Conservation (phyloP, 1,140 invertebrate species). For the Aleiodes sp. region DNA sequence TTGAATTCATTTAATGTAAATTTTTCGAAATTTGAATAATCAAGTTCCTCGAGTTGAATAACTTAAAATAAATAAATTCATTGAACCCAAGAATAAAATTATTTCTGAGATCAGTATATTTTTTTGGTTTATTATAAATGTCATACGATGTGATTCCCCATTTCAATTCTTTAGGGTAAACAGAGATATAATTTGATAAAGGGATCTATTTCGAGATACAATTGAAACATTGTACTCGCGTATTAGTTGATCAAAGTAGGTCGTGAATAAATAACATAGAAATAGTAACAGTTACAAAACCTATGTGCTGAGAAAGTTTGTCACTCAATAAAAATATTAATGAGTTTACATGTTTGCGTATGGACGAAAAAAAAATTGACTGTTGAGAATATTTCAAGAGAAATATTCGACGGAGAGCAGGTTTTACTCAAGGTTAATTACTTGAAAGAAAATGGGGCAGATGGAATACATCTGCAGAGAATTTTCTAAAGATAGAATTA, state of each 20-base stretch:
- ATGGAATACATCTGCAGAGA: too few relatives aligned
- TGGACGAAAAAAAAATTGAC: not conserved
- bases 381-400: not conserved
- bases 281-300: not conserved
- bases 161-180: too few relatives aligned
- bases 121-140: too few relatives aligned
- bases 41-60: too few relatives aligned
- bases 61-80: too few relatives aligned
- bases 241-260: conserved; percentile 5
- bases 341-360: not conserved
- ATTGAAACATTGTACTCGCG: not conserved
- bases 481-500: too few relatives aligned
- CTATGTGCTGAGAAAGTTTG: not conserved
- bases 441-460: too few relatives aligned
- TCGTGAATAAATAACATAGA: not conserved
- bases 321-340: not conserved
- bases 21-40: too few relatives aligned
- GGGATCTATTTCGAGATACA: not conserved
- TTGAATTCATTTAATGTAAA: too few relatives aligned
- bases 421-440: not conserved
- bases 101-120: too few relatives aligned
- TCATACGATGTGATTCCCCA: too few relatives aligned
- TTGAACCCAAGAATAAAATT: too few relatives aligned
- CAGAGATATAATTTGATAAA: not conserved
- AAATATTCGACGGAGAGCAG: not conserved